phyloP scores from a whole-genome alignment of 2,113 vertebrate species.

The Callopanchax toddi region DNA sequence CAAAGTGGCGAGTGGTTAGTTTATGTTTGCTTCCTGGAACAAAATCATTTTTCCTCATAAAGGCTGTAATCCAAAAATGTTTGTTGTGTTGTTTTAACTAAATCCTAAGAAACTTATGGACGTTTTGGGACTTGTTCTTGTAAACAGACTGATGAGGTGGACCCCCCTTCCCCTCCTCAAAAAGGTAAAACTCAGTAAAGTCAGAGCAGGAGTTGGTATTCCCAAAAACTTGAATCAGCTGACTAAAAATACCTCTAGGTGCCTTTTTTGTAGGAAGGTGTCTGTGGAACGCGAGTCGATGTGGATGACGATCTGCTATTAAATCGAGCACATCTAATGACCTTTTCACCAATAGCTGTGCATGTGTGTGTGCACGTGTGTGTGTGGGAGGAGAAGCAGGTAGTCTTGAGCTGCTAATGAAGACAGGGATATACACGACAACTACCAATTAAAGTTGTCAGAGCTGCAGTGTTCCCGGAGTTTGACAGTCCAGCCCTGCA shows the following conservation, averaged over 20 bases:
- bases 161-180: too few relatives aligned
- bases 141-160: too few relatives aligned
- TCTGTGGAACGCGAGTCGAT: conserved; percentile 31
- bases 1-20: too few relatives aligned
- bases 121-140: too few relatives aligned
- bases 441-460: conserved; percentile 78
- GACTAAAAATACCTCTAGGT: conserved; percentile 35
- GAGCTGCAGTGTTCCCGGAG: conserved; percentile 44
- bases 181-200: neutral
- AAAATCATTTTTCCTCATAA: too few relatives aligned
- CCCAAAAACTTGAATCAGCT: conserved; percentile 23
- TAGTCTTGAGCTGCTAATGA: conserved; percentile 71
- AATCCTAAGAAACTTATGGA: too few relatives aligned
- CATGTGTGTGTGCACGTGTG: conserved; percentile 29
- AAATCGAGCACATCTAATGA: conserved; percentile 68
- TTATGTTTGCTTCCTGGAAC: too few relatives aligned
- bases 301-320: conserved; percentile 48
- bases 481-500: conserved; percentile 56
- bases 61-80: too few relatives aligned
- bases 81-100: too few relatives aligned
- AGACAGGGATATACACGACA: conserved; percentile 74
- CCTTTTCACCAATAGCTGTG: conserved; percentile 63
- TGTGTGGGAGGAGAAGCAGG: conserved; percentile 61
- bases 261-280: neutral
- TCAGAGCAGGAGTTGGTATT: neutral